A percentile compares a stretch with the other conserved stretches of the same genome.
phyloP scores from a whole-genome alignment of 2,888 invertebrate species.

The Spisula subtruncata region DNA sequence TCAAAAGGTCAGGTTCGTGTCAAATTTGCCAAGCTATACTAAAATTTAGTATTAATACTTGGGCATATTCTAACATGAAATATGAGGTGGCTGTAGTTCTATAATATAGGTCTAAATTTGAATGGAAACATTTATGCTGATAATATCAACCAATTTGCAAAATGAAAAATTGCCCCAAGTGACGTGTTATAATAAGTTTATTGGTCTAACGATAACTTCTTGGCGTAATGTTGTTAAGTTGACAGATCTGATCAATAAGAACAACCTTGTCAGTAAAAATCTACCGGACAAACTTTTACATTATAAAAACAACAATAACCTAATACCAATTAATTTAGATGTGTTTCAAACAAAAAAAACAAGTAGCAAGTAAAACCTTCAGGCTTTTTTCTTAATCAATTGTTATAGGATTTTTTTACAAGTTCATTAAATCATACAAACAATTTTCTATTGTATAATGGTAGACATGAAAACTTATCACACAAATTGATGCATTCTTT shows the following conservation, averaged over 20 bases:
- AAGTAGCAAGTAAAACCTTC: slow-evolving; percentile 15
- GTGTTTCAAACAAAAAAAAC: not conserved
- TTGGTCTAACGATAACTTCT: not conserved
- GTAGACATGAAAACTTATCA: not conserved
- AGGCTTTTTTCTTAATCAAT: not conserved
- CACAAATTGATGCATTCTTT: not conserved
- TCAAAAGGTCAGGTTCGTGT: too few relatives aligned
- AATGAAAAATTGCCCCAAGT: slow-evolving; percentile 15
- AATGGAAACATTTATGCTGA: not conserved
- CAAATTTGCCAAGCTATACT: too few relatives aligned
- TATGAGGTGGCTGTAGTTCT: not conserved
- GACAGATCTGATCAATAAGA: not conserved
- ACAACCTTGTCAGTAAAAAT: not conserved
- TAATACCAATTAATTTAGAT: not conserved
- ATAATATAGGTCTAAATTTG: not conserved
- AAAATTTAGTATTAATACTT: too few relatives aligned
- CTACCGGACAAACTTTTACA: not conserved
- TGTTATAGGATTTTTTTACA: not conserved
- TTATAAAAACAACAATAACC: not conserved
- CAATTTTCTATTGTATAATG: slow-evolving; percentile 4
- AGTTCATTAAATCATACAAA: not conserved
- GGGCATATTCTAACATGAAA: not conserved
- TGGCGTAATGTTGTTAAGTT: too few relatives aligned
- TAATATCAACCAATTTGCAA: slow-evolving; percentile 1
- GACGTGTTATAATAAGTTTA: slow-evolving; percentile 14